Conservation (phyloP, 35 echinoderm and acorn worm species). For the Stichopus chloronotus region DNA sequence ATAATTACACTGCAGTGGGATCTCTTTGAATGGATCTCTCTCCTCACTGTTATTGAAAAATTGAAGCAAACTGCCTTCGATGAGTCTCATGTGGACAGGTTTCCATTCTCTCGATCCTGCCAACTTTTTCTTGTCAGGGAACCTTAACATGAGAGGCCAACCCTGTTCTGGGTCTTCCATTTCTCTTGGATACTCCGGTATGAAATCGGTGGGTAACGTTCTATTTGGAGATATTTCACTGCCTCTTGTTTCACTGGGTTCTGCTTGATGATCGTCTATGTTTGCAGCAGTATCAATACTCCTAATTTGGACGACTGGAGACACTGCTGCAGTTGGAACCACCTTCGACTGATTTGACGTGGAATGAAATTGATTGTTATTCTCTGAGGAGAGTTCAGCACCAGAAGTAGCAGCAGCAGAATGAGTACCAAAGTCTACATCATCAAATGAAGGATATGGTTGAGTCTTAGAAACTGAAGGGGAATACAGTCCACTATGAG, state of each 20-base stretch:
- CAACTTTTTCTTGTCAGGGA: slow-evolving; percentile 91
- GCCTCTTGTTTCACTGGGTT: not conserved
- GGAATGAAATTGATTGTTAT: not conserved
- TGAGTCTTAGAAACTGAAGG: not conserved
- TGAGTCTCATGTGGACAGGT: slow-evolving; percentile 76
- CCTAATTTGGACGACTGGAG: slow-evolving; percentile 48
- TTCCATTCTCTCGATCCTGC: slow-evolving; percentile 91
- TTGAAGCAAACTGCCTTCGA: slow-evolving; percentile 83
- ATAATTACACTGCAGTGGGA: slow-evolving; percentile 92
- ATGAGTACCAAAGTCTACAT: slow-evolving; percentile 3
- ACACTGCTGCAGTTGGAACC: slow-evolving; percentile 50
- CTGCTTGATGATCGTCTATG: not conserved
- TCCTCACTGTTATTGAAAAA: slow-evolving; percentile 61
- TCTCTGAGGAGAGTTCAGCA: not conserved
- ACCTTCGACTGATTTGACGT: slow-evolving; percentile 25
- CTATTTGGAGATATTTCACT: not conserved
- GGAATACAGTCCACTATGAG: not conserved
- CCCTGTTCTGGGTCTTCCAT: slow-evolving; percentile 64
- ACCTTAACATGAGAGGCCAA: slow-evolving; percentile 86
- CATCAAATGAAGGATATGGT: slow-evolving; percentile 19
- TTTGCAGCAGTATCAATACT: not conserved
- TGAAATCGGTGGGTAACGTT: slow-evolving; percentile 29
- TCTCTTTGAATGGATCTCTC: slow-evolving; percentile 83
- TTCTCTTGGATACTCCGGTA: slow-evolving; percentile 78
- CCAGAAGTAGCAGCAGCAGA: slow-evolving; percentile 33